Evolutionary conservation across 2,797 vertebrate genomes (phyloP), one percentile per base, ranked within the genome.

Genomic region (Enteromius unitaeniatus): DNA sequence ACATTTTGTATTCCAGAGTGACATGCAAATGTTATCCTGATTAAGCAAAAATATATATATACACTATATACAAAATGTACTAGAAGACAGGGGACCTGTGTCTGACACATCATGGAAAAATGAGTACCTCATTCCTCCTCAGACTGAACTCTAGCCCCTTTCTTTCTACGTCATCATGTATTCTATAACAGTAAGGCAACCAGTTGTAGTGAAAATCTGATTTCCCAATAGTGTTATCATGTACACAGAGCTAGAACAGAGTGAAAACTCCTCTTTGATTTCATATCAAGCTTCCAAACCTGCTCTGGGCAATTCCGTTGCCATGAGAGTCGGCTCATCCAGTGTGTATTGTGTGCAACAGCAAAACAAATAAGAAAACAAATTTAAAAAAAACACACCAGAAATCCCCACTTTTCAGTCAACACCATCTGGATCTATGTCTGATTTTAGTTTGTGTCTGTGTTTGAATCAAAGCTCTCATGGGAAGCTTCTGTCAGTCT

Each of bases 1-100:
- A 86, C 70, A 87, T 86, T 86, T 80, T 88, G 80, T 88, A 79
- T 86, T 87, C 81, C 70, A 82, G 40, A 58, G 67, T 47, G 37
- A 65, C 62, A 84, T 79, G 80, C 60, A 89, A 88, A 88, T 88
- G 40, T 62, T 34, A 21, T 37, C 85, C 84, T 84, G 45, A 77
- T 86, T 42, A 4, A 3, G 58, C 51, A 78, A 86, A 64, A 45
- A 73, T 37, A 40, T 37, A 37, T 37, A 37, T 37, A 37, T 8
- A 7, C 37, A 37, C 37, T 55, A 73, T 51, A 31, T 49, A 26
- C 31, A 40, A 9, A 26, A 26, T 51, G 10, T 51, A 13, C 37
- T 42, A 60, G 31, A 78, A 70, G 47, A 74, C 47, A 34, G 42
- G 47, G 34, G 10, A 37, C 34, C 74, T 58, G 64, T 14, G 26